Conservation (phyloP, 1,140 invertebrate species). For the Andricus grossulariae region DNA sequence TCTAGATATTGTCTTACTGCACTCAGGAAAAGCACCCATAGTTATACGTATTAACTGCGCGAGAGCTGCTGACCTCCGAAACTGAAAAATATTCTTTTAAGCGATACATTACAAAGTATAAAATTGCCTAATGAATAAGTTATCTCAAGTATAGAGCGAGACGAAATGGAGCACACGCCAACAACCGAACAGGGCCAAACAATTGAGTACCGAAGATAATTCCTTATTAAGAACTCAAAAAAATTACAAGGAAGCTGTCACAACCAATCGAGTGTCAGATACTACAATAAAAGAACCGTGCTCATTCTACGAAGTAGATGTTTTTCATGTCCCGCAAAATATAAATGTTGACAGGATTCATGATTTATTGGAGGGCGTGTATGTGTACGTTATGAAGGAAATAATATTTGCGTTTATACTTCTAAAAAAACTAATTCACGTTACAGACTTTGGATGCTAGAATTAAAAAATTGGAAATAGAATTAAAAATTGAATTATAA, state of each 20-base stretch:
- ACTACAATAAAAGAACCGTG: conserved; percentile 2
- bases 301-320: not conserved
- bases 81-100: no score
- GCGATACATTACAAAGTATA: no score
- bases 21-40: no score
- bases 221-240: not conserved
- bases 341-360: not conserved
- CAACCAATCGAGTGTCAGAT: not conserved
- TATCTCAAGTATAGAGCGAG: no score
- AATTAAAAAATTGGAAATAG: not conserved
- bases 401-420: conserved; percentile 10
- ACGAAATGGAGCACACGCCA: no score
- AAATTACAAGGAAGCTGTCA: conserved; percentile 3
- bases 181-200: not conserved
- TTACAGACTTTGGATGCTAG: not conserved
- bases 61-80: no score
- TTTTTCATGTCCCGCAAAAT: conserved; percentile 11
- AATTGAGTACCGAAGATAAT: not conserved
- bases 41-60: no score
- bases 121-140: no score
- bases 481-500: no score
- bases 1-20: no score
- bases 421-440: conserved; percentile 13
- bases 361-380: conserved; percentile 21
- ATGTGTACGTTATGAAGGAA: not conserved